Evolutionary conservation across 2,888 invertebrate genomes (phyloP).

Genomic region (Lasioglossum vierecki): DNA sequence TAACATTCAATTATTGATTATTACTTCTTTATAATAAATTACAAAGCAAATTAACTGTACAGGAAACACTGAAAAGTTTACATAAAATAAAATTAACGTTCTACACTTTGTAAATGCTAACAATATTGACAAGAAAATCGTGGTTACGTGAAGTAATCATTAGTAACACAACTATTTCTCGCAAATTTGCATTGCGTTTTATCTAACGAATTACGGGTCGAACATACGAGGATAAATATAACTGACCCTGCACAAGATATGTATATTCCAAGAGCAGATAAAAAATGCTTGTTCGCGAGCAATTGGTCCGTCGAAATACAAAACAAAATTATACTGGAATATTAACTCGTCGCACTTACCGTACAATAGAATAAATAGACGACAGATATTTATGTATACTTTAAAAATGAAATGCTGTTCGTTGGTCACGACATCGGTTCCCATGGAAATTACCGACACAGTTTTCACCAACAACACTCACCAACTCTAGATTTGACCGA

Average conservation of each 20-base stretch:
- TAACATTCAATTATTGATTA: not conserved
- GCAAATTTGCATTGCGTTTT: not conserved
- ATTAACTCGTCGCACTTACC: not conserved
- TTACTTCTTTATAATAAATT: not conserved
- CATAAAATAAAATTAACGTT: not conserved
- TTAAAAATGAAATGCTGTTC: too few relatives aligned
- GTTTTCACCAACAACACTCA: too few relatives aligned
- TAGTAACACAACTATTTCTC: not conserved
- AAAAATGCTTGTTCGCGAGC: not conserved
- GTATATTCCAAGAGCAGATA: not conserved
- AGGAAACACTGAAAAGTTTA: not conserved
- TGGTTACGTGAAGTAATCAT: not conserved
- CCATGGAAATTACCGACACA: too few relatives aligned
- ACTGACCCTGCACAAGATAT: not conserved
- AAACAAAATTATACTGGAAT: not conserved
- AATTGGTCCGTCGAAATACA: not conserved
- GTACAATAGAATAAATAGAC: not conserved
- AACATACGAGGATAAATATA: not conserved
- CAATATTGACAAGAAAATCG: not conserved
- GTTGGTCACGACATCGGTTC: too few relatives aligned
- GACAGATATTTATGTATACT: too few relatives aligned
- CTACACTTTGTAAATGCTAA: not conserved
- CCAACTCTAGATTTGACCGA: too few relatives aligned
- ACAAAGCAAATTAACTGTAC: not conserved
- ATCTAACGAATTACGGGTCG: not conserved